A percentile compares a stretch with the other conserved stretches of the same genome.
Evolutionary conservation across 2,797 vertebrate genomes (phyloP).

Genomic region (Anguilla megastoma): DNA sequence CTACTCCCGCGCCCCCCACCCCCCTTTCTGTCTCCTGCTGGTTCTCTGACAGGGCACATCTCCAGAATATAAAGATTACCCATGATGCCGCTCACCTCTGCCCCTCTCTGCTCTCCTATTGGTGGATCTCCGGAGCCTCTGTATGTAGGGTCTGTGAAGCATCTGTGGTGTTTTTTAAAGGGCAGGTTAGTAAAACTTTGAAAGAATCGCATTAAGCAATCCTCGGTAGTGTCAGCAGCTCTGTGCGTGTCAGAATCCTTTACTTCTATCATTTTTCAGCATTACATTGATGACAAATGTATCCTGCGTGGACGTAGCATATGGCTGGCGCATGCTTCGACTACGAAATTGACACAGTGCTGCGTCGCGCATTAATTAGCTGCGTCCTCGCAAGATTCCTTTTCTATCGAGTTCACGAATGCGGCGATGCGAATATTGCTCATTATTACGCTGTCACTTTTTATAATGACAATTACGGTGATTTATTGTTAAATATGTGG

Average conservation of each 20-base stretch:
- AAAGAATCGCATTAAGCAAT: slow-evolving; percentile 5
- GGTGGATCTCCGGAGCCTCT: not conserved
- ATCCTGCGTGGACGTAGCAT: not conserved
- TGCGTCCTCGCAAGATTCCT: slow-evolving; percentile 41
- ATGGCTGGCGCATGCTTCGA: not conserved
- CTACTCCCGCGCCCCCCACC: not conserved
- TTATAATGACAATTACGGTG: slow-evolving; percentile 55
- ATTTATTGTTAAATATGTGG: slow-evolving; percentile 42
- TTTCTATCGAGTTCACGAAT: slow-evolving; percentile 39
- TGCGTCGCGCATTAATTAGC: slow-evolving; percentile 49
- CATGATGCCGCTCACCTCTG: not conserved
- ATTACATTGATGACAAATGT: slow-evolving; percentile 16
- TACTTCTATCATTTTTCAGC: slow-evolving; percentile 9
- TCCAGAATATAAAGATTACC: not conserved
- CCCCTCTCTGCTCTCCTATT: not conserved
- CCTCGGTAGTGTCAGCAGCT: not conserved
- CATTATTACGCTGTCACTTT: slow-evolving; percentile 52
- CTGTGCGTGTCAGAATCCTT: not conserved
- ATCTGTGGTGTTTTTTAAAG: not conserved
- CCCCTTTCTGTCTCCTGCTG: not conserved
- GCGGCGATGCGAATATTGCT: slow-evolving; percentile 57
- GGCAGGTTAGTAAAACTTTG: not conserved
- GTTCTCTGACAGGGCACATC: not conserved
- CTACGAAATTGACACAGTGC: slow-evolving; percentile 8
- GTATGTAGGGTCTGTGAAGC: not conserved